Evolutionary conservation across 2,888 invertebrate genomes (phyloP).

Genomic region (Hofmannophila pseudospretella): DNA sequence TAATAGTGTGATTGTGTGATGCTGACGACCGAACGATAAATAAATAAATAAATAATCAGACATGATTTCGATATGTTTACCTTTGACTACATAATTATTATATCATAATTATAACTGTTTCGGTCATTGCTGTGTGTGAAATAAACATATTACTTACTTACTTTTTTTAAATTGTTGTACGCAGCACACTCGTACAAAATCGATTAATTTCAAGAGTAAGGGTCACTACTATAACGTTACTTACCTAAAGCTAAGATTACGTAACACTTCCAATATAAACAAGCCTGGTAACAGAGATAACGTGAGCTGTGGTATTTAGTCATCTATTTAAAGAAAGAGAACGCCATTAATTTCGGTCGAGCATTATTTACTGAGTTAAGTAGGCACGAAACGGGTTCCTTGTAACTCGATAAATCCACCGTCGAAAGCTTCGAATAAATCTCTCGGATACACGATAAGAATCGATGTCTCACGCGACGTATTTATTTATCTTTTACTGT

Average conservation of each 20-base stretch:
- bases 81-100: too few relatives aligned
- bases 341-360: conserved; percentile 66
- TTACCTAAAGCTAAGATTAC: conserved; percentile 62
- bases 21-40: too few relatives aligned
- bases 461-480: conserved; percentile 73
- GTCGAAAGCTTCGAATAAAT: conserved; percentile 70
- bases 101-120: too few relatives aligned
- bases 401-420: conserved; percentile 64
- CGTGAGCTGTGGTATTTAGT: conserved; percentile 69
- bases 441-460: conserved; percentile 70
- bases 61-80: too few relatives aligned
- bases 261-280: conserved; percentile 59
- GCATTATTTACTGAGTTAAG: conserved; percentile 73
- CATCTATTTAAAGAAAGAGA: conserved; percentile 74
- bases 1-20: too few relatives aligned
- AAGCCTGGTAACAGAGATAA: conserved; percentile 56
- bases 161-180: too few relatives aligned
- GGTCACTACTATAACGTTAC: conserved; percentile 40
- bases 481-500: conserved; percentile 57
- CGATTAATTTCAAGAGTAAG: conserved; percentile 24
- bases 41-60: too few relatives aligned
- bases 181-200: too few relatives aligned
- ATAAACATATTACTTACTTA: too few relatives aligned
- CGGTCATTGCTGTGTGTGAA: too few relatives aligned
- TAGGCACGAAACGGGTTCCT: conserved; percentile 73